Percentiles rank a stretch among this genome's conserved stretches.
Evolutionary conservation across 2,113 vertebrate genomes (phyloP).

Genomic region (Rhabdomys dilectus): DNA sequence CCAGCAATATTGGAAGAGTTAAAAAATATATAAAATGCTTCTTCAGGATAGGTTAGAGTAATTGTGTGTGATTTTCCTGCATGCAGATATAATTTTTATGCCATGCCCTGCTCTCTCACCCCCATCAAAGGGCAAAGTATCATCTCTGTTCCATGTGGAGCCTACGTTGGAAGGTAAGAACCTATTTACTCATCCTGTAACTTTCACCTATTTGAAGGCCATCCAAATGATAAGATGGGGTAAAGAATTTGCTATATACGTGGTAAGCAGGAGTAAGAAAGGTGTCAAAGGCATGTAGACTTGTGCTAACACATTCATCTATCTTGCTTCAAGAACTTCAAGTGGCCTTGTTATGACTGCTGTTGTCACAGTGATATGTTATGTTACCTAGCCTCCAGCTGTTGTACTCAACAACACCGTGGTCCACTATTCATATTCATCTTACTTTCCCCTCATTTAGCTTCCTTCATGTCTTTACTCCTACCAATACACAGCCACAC

Average conservation of each 20-base stretch:
- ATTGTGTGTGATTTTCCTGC: fast-evolving
- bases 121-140: neutral
- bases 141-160: neutral
- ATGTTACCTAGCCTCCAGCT: neutral
- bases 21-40: neutral
- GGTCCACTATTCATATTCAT: neutral
- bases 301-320: neutral
- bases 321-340: neutral
- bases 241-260: neutral
- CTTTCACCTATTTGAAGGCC: neutral
- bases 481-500: neutral
- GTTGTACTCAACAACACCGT: neutral
- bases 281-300: neutral
- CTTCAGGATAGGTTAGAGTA: neutral
- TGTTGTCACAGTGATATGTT: no score
- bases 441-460: neutral
- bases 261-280: neutral
- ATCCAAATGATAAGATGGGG: neutral
- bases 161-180: neutral
- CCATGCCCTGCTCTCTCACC: neutral
- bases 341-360: neutral
- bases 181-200: constrained; percentile 20
- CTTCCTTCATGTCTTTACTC: fast-evolving
- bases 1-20: neutral
- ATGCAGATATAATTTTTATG: neutral